Evolutionary conservation across 2,113 vertebrate species (phyloP), one percentile per base, ranked within the genome.

Genomic region (Columba livia): DNA sequence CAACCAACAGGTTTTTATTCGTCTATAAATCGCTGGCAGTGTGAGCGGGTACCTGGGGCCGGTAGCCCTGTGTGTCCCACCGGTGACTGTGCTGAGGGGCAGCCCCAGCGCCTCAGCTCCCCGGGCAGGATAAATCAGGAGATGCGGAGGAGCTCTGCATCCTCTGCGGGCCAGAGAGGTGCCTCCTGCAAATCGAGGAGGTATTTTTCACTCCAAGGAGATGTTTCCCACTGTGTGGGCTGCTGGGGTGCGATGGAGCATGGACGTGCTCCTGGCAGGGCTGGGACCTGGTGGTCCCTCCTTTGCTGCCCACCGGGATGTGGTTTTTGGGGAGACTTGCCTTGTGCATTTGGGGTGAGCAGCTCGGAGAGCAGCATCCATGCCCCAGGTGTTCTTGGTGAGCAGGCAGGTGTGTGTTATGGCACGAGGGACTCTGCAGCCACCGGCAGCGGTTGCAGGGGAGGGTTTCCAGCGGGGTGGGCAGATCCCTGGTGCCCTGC

Each of bases 401-500:
- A 66, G 36, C 40, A 36, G 21, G 15, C 31, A 29, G 58, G n/a
- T 40, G 5, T 32, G 31, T 74, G 69, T 54, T n/a, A 5, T 1
- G 20, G 40, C 51, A 47, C 6, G 51, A 66, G 51, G 50, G 40
- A 20, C 53, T 32, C 2, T 32, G 73, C 32, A 73, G 73, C 29
- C 31, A 21, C 48, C 2, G 0, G 20, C 0, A 3, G 15, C 0
- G 1, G 51, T 50, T 19, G 12, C 15, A 20, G 5, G 7, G 24
- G 25, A 73, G 40, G 54, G 32, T 51, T 72, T 57, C 28, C 48
- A 40, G 21, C 0, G 1, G 48, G 66, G 11, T 28, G 36, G 62
- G 36, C 40, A 62, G 66, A 62, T 29, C 31, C 23, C 51, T n/a
- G 47, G 15, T 18, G 28, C 80, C 28, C 36, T 17, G 7, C 1